Evolutionary conservation across 2,113 vertebrate genomes (phyloP).

Genomic region (Heterotilapia buettikoferi): DNA sequence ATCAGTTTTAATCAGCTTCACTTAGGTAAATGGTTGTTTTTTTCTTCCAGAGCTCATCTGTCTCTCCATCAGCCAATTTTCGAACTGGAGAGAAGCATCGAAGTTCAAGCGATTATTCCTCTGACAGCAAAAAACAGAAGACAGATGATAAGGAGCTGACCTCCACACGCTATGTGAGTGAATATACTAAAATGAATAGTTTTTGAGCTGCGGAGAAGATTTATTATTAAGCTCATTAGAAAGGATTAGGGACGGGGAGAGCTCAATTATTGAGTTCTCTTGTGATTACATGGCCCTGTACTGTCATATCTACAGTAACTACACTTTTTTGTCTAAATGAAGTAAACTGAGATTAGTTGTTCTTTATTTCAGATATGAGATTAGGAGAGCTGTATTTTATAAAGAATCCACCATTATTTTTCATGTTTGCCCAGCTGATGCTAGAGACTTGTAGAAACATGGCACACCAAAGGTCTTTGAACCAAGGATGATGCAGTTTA

Average conservation of each 20-base stretch:
- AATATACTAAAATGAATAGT: background rate
- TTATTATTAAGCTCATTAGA: background rate
- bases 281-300: background rate
- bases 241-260: background rate
- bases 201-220: background rate
- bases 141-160: conserved; percentile 90
- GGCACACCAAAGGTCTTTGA: background rate
- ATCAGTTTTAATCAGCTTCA: background rate
- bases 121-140: conserved; percentile 97
- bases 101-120: conserved; percentile 86
- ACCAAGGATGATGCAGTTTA: background rate
- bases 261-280: background rate
- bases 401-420: background rate
- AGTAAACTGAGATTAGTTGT: background rate
- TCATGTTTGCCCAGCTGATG: background rate
- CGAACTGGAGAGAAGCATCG: conserved; percentile 89
- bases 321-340: background rate
- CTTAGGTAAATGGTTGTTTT: background rate
- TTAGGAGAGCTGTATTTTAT: background rate
- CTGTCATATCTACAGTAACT: background rate
- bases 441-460: background rate
- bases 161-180: conserved; percentile 83
- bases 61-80: conserved; percentile 93
- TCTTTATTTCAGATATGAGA: background rate
- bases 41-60: conserved; percentile 84